Percentiles rank a stretch among this genome's conserved stretches.
These are phyloP conservation scores for Endotricha flammealis DNA, from an alignment of 2,888 invertebrate genomes.

Conservation along the genomic window DNA sequence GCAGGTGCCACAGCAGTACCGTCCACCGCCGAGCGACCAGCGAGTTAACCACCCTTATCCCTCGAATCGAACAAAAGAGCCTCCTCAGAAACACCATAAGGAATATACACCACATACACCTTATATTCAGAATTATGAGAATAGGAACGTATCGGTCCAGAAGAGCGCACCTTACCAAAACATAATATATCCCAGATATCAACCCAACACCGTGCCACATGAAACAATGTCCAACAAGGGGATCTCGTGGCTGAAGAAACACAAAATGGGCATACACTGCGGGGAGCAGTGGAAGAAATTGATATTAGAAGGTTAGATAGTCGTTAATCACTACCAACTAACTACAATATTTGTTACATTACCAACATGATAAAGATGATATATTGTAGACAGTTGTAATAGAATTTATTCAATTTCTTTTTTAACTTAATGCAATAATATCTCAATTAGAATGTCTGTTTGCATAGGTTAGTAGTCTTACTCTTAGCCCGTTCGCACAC, in stretches of 20 bases:
- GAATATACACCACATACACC: constrained; percentile 20
- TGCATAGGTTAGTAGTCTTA: too few species aligned
- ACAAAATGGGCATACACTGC: constrained; percentile 38
- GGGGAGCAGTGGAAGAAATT: constrained; percentile 48
- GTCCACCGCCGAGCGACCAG: constrained; percentile 44
- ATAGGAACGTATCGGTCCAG: constrained; percentile 23
- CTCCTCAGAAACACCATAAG: constrained; percentile 13
- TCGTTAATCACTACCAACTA: too few species aligned
- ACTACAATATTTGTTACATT: too few species aligned
- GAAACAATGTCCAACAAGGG: too few species aligned
- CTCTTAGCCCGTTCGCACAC: too few species aligned
- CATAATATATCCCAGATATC: not conserved
- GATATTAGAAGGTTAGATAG: constrained; percentile 38
- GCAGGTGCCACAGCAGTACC: constrained; percentile 54
- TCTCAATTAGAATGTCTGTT: too few species aligned
- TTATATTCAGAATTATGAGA: constrained; percentile 40
- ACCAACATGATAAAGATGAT: too few species aligned
- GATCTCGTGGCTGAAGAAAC: constrained; percentile 45
- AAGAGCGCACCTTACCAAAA: not conserved
- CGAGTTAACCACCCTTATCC: constrained; percentile 29
- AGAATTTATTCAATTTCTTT: too few species aligned
- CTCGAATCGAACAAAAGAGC: constrained; percentile 19
- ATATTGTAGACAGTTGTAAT: too few species aligned
- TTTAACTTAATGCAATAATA: too few species aligned
- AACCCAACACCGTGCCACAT: too few species aligned